phyloP scores from a whole-genome alignment of 2,113 vertebrate species.

The Pseudorhombus dupliciocellatus region DNA sequence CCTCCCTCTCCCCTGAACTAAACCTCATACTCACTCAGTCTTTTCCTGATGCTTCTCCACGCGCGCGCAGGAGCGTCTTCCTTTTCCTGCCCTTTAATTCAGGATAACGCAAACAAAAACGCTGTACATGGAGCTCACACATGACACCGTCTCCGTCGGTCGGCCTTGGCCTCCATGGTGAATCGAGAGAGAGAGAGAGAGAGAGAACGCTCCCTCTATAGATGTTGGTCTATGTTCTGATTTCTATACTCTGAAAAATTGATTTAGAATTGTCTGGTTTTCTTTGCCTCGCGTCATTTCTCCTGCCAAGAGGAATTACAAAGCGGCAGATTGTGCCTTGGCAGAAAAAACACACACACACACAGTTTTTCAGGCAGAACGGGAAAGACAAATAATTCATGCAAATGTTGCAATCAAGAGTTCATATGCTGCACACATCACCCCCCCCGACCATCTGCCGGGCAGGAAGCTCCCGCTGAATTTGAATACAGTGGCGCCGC shows the following conservation, averaged over 20 bases:
- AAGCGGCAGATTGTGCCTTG: conserved; percentile 58
- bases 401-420: conserved; percentile 74
- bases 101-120: not conserved
- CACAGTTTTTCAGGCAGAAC: conserved; percentile 35
- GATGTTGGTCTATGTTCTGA: not conserved
- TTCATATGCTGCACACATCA: conserved; percentile 63
- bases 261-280: conserved; percentile 24
- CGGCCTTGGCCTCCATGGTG: conserved; percentile 21
- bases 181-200: conserved; percentile 25
- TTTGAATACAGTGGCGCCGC: conserved; percentile 36
- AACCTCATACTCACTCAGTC: no score
- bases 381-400: conserved; percentile 72
- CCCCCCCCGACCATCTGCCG: conserved; percentile 65
- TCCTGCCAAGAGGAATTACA: conserved; percentile 43
- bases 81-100: not conserved
- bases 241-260: conserved; percentile 17
- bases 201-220: not conserved
- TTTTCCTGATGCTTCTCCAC: no score
- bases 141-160: conserved; percentile 15
- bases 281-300: conserved; percentile 24
- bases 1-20: conserved; percentile 1
- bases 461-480: conserved; percentile 20
- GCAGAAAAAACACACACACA: conserved; percentile 8
- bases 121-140: not conserved
- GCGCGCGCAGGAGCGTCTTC: no score